Percentiles rank a stretch among this genome's conserved stretches.
phyloP scores from a whole-genome alignment of 2,113 vertebrate genomes.

The Syngnathus typhle region DNA sequence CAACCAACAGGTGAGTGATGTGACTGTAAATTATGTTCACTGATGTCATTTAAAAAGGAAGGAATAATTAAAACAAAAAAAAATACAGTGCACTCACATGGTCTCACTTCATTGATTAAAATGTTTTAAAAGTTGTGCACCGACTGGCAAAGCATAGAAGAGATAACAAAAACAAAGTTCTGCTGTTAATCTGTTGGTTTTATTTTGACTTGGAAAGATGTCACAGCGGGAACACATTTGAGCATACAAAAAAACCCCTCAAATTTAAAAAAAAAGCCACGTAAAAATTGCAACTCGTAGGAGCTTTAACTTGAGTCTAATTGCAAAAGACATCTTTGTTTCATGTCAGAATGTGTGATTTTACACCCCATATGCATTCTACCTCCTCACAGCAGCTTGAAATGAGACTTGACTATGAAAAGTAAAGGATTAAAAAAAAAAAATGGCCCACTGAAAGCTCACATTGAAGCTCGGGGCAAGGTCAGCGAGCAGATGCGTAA shows the following conservation, averaged over 20 bases:
- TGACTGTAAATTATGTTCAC: constrained; percentile 50
- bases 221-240: neutral
- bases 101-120: neutral
- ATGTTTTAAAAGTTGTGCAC: too few species aligned
- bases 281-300: neutral
- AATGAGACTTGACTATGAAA: neutral
- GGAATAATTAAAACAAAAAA: constrained; percentile 39
- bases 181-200: neutral
- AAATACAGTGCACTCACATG: constrained; percentile 36
- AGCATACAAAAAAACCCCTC: neutral
- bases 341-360: neutral
- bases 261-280: neutral
- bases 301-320: neutral
- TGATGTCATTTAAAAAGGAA: constrained; percentile 43
- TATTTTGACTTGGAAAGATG: neutral
- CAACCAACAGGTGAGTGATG: neutral
- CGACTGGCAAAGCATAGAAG: too few species aligned
- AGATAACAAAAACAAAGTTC: too few species aligned
- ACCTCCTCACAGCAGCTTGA: neutral
- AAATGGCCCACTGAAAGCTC: neutral
- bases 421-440: neutral
- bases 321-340: neutral
- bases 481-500: constrained; percentile 37
- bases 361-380: neutral
- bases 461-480: constrained; percentile 31